Conservation (phyloP, 1,140 invertebrate genomes). For the Sitophilus oryzae region DNA sequence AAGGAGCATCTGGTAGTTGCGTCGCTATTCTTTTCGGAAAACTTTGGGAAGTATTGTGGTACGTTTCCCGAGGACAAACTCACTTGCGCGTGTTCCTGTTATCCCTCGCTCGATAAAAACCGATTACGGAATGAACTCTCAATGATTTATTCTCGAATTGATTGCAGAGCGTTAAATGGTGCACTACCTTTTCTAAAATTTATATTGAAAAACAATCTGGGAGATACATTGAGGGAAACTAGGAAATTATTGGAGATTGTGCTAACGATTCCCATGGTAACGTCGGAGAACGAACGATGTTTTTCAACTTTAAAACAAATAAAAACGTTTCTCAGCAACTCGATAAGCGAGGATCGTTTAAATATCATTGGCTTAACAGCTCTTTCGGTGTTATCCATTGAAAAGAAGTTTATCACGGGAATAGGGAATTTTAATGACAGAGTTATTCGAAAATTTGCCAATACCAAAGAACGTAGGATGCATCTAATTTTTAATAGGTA, state of each 20-base stretch:
- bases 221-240: slow-evolving; percentile 24
- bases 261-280: slow-evolving; percentile 30
- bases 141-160: slow-evolving; percentile 19
- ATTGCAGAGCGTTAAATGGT: slow-evolving; percentile 17
- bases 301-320: slow-evolving; percentile 40
- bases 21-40: slow-evolving; percentile 17
- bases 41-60: slow-evolving; percentile 10
- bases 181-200: slow-evolving; percentile 18
- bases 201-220: slow-evolving; percentile 24
- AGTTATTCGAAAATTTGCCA: slow-evolving; percentile 15
- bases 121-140: slow-evolving; percentile 15
- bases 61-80: slow-evolving; percentile 3
- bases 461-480: not conserved
- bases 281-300: slow-evolving; percentile 32
- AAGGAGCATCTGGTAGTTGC: slow-evolving; percentile 18
- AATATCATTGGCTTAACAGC: slow-evolving; percentile 30
- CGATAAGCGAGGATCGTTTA: slow-evolving; percentile 34
- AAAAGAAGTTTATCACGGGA: slow-evolving; percentile 17
- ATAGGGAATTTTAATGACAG: slow-evolving; percentile 17
- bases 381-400: slow-evolving; percentile 31
- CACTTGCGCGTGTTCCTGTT: not conserved
- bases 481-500: slow-evolving; percentile 4
- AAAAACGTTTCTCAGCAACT: slow-evolving; percentile 37
- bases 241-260: slow-evolving; percentile 27
- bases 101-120: slow-evolving; percentile 11